A percentile compares a stretch with the other conserved stretches of the same genome.
phyloP scores from a whole-genome alignment of 92 coral and sea anemone species.

The Parazoanthus swiftii region DNA sequence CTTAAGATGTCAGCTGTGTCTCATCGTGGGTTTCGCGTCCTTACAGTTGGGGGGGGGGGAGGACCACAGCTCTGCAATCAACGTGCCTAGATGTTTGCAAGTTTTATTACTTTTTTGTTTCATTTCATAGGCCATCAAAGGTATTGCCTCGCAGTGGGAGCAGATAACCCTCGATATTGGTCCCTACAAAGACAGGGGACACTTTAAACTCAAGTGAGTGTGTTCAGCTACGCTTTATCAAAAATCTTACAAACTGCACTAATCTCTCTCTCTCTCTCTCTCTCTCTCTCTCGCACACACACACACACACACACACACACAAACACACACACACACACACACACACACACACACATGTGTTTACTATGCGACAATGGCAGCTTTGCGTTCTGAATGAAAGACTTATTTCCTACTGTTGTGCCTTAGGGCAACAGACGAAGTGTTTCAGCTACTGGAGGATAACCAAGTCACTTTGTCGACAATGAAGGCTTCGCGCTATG shows the following conservation, averaged over 20 bases:
- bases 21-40: no score
- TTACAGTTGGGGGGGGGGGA: no score
- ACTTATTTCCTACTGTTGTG: background rate
- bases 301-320: no score
- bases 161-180: slow-evolving; percentile 86
- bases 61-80: no score
- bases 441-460: slow-evolving; percentile 93
- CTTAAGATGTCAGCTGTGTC: no score
- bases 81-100: background rate
- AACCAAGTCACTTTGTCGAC: slow-evolving; percentile 98
- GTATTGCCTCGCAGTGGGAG: slow-evolving; percentile 90
- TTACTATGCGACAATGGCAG: no score
- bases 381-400: no score
- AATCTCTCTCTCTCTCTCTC: no score
- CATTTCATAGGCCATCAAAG: slow-evolving; percentile 67
- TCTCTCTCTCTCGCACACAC: no score
- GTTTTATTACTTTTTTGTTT: background rate
- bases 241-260: no score
- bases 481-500: slow-evolving; percentile 98
- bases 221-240: background rate
- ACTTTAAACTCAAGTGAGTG: slow-evolving; percentile 86
- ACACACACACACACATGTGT: no score
- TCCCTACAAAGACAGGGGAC: slow-evolving; percentile 98
- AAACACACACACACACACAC: no score
- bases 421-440: slow-evolving; percentile 91